Conservation (phyloP, 23 tunicate species). For the Ciona savignyi region DNA sequence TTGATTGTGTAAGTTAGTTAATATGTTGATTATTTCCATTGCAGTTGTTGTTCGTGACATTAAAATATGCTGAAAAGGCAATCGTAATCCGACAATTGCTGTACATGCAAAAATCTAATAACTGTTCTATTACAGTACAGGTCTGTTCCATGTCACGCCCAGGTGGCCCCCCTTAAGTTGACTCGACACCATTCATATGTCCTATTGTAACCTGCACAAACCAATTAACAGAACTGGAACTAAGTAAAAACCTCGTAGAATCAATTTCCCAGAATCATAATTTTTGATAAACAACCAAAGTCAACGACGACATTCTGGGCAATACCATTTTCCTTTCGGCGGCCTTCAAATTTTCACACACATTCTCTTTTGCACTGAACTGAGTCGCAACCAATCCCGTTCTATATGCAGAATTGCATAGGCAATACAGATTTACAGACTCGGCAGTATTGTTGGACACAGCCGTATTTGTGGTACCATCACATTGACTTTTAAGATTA, state of each 20-base stretch:
- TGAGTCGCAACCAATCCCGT: neutral
- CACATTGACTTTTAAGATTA: neutral
- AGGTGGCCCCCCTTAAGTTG: too few species aligned
- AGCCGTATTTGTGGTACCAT: neutral
- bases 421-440: neutral
- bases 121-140: too few species aligned
- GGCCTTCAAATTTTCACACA: slow-evolving; percentile 1
- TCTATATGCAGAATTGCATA: neutral
- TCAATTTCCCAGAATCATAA: too few species aligned
- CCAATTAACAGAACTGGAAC: too few species aligned
- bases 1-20: too few species aligned
- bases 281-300: too few species aligned
- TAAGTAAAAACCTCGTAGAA: too few species aligned
- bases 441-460: neutral
- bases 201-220: neutral
- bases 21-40: neutral
- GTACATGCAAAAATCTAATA: too few species aligned
- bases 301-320: neutral
- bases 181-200: neutral
- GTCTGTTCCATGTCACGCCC: too few species aligned
- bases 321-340: slow-evolving; percentile 3
- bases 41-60: neutral
- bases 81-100: too few species aligned
- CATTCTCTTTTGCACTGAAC: neutral
- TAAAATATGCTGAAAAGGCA: too few species aligned